Evolutionary conservation across 2,113 vertebrate genomes (phyloP), one percentile per base, ranked within the genome.

Genomic region (Antennarius striatus): DNA sequence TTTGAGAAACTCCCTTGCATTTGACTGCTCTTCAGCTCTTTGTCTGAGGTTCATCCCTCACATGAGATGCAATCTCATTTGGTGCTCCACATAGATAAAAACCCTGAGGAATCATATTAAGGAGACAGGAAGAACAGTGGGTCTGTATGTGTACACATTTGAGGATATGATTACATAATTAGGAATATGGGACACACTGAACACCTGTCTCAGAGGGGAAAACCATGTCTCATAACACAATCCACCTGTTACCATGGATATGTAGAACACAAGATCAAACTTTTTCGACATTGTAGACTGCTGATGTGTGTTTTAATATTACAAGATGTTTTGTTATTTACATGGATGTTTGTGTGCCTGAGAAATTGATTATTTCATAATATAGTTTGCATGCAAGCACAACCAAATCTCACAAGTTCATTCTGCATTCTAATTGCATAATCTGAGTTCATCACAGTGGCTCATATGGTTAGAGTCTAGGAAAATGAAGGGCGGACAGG

Each of bases 61-160:
- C 82, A 74, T 58, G 85, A 86, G 85, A 85, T 68, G 3, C 82
- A 85, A 86, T 88, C 85, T 86, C 69, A 90, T 89, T 90, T 71
- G 53, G 40, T 70, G 84, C 76, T 88, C 86, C 58, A 88, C 72
- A 89, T 88, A 76, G 57, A 65, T 55, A 36, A 36, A 82, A 74
- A 75, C 71, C 83, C 80, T 74, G 70, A 82, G 70, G 89, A 73
- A 75, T 83, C 57, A 67, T 60, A 79, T 47, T 61, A 68, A 59
- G 67, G 71, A 85, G 47, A 52, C 56, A 67, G 61, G 54, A 76
- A 56, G 80, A 63, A 49, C 76, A 55, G 68, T 28, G 61, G 11
- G 69, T 73, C 62, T 66, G 30, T 54, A 67, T 74, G 63, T 51
- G 48, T 71, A 43, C n/a, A 36, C 66, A 67, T 73, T 66, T 30